Conservation (phyloP, 1,140 invertebrate genomes). For the Drosophila sechellia region DNA sequence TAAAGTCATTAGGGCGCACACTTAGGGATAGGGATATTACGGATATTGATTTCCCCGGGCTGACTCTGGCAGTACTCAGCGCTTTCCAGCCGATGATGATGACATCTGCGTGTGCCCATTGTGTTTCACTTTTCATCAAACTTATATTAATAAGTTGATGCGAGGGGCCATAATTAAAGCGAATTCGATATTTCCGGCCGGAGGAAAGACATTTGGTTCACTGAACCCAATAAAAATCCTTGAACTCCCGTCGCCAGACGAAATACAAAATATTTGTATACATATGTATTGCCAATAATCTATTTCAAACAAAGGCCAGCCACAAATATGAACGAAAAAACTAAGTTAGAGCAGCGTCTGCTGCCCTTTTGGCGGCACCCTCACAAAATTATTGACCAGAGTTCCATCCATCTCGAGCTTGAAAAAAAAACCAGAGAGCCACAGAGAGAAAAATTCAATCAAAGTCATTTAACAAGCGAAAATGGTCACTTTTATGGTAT, state of each 20-base stretch:
- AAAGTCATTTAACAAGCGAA: background rate
- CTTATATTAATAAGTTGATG: constrained; percentile 76
- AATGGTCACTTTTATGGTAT: no score
- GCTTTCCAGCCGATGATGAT: constrained; percentile 21
- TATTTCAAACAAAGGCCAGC: constrained; percentile 75
- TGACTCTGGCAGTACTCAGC: constrained; percentile 18
- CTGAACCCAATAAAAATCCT: constrained; percentile 74
- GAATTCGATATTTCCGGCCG: constrained; percentile 80
- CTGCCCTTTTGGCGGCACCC: constrained; percentile 83
- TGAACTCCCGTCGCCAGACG: constrained; percentile 71
- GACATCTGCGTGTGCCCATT: constrained; percentile 68
- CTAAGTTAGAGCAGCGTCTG: constrained; percentile 56
- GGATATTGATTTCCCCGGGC: constrained; percentile 70
- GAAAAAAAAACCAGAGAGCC: constrained; percentile 31
- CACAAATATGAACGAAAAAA: constrained; percentile 28
- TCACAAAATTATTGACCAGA: constrained; percentile 84
- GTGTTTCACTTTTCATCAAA: constrained; percentile 81
- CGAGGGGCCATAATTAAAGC: constrained; percentile 69
- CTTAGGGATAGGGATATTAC: constrained; percentile 47
- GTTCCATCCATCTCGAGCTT: constrained; percentile 39
- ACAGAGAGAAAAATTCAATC: constrained; percentile 27
- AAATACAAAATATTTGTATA: constrained; percentile 75
- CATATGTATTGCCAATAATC: constrained; percentile 77
- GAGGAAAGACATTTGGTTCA: constrained; percentile 59
- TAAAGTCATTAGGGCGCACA: constrained; percentile 71